phyloP scores from a whole-genome alignment of 37 sponge, comb jelly and placozoan genomes.

The Eunapius fragilis region DNA sequence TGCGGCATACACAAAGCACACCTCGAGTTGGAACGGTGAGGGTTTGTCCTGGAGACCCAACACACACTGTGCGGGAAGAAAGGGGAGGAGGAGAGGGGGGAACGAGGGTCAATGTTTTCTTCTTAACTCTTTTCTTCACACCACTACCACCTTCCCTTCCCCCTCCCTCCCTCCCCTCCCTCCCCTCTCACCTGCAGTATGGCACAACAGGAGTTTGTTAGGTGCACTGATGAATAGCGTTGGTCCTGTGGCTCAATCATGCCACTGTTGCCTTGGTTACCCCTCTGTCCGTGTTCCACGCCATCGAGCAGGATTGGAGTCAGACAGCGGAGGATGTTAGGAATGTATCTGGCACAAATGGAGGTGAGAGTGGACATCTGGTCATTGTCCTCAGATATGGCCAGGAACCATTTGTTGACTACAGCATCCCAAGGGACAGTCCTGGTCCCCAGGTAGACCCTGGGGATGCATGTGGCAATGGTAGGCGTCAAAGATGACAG shows the following conservation, averaged over 20 bases:
- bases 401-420: conserved; percentile 26
- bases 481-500: conserved; percentile 13
- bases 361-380: background rate
- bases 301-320: conserved; percentile 9
- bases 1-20: conserved; percentile 28
- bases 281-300: background rate
- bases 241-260: conserved; percentile 14
- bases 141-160: too few relatives aligned
- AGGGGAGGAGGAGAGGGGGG: too few relatives aligned
- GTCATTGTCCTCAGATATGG: background rate
- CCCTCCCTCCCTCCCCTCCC: too few relatives aligned
- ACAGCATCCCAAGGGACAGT: conserved; percentile 57
- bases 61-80: background rate
- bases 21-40: conserved; percentile 6
- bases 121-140: too few relatives aligned
- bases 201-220: conserved; percentile 18
- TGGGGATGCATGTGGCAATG: conserved; percentile 13
- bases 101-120: background rate
- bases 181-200: conserved; percentile 41
- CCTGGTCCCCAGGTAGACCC: background rate
- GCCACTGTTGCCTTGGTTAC: background rate
- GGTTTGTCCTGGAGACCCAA: background rate
- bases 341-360: conserved; percentile 35
- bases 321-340: conserved; percentile 21
- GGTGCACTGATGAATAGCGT: conserved; percentile 17